Conservation (phyloP, 2,888 invertebrate species). For the Opisthograptis luteolata region DNA sequence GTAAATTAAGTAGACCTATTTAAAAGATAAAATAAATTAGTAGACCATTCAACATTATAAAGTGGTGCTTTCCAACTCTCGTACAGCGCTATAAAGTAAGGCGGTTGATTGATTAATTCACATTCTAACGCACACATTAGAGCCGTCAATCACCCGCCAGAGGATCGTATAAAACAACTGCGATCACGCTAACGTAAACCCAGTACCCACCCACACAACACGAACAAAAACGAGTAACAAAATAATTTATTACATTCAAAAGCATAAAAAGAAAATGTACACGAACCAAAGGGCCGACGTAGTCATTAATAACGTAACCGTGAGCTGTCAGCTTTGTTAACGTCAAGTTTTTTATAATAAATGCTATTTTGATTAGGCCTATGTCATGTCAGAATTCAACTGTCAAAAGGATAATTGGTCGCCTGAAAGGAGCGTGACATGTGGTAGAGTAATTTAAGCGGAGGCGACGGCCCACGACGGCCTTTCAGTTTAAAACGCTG, state of each 20-base stretch:
- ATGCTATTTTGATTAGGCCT: conserved; percentile 86
- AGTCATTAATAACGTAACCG: conserved; percentile 81
- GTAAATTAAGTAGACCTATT: conserved; percentile 41
- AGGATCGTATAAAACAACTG: conserved; percentile 64
- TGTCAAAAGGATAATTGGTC: conserved; percentile 85
- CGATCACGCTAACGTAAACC: conserved; percentile 62
- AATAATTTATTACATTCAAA: conserved; percentile 75
- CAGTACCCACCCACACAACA: conserved; percentile 63
- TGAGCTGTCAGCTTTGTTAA: conserved; percentile 82
- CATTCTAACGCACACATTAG: conserved; percentile 68
- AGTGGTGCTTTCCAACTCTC: conserved; percentile 57
- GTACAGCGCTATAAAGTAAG: conserved; percentile 63
- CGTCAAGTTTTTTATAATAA: conserved; percentile 80
- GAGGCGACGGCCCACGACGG: conserved; percentile 32
- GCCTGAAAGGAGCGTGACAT: conserved; percentile 68
- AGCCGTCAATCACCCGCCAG: conserved; percentile 70
- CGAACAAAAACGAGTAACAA: conserved; percentile 61
- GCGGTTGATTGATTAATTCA: conserved; percentile 74
- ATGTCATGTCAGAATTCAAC: conserved; percentile 84
- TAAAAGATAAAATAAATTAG: conserved; percentile 57
- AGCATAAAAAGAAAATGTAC: conserved; percentile 59
- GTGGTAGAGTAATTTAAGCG: conserved; percentile 55
- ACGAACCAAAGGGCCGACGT: conserved; percentile 55
- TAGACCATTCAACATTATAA: conserved; percentile 58
- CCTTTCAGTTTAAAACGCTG: conserved; percentile 34